phyloP scores from a whole-genome alignment of 2,888 invertebrate species.

The Odontocerum albicorne region DNA sequence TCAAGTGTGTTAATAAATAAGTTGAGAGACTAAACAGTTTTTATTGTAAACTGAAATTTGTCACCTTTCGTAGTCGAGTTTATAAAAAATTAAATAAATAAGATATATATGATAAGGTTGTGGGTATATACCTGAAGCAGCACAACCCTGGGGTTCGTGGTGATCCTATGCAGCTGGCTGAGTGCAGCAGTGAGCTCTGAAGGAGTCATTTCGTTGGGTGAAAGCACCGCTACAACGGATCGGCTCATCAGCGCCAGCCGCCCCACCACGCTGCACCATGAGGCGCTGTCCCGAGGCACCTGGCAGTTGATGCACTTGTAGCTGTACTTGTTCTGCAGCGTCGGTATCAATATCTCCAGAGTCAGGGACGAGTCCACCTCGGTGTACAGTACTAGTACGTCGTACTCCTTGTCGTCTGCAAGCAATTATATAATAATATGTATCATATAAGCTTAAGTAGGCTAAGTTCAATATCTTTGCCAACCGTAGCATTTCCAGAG shows the following conservation, averaged over 20 bases:
- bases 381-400: slow-evolving; percentile 66
- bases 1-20: background rate
- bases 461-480: too few species aligned
- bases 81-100: too few species aligned
- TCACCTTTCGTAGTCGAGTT: too few species aligned
- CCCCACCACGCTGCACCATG: slow-evolving; percentile 56
- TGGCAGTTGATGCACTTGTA: slow-evolving; percentile 63
- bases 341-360: slow-evolving; percentile 63
- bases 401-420: slow-evolving; percentile 60
- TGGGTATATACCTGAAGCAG: slow-evolving; percentile 48
- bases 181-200: slow-evolving; percentile 49
- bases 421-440: too few species aligned
- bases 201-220: slow-evolving; percentile 51
- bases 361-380: slow-evolving; percentile 64
- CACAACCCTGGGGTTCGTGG: slow-evolving; percentile 47
- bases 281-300: slow-evolving; percentile 55
- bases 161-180: slow-evolving; percentile 47
- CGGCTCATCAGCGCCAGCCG: slow-evolving; percentile 49
- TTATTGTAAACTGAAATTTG: too few species aligned
- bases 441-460: too few species aligned
- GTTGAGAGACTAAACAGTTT: too few species aligned
- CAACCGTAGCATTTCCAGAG: too few species aligned
- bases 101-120: background rate
- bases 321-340: slow-evolving; percentile 62
- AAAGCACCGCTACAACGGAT: slow-evolving; percentile 51